Evolutionary conservation across 2,113 vertebrate genomes (phyloP).

Genomic region (Hypomesus transpacificus): DNA sequence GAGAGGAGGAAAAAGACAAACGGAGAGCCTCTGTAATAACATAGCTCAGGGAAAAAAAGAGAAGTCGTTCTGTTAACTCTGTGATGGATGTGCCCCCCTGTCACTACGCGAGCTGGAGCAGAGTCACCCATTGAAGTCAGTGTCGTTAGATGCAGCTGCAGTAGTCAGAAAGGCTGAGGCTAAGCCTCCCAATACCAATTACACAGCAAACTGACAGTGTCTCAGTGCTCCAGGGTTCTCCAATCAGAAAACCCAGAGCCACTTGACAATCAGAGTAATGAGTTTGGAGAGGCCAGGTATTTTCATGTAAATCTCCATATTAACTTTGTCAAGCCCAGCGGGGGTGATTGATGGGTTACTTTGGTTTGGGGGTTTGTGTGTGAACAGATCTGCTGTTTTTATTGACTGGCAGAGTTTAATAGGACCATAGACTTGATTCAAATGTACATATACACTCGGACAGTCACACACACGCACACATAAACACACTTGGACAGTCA

Average conservation of each 20-base stretch:
- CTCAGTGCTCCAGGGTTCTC: no score
- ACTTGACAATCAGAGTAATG: constrained; percentile 29
- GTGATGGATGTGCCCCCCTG: constrained; percentile 3
- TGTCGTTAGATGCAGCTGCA: constrained; percentile 3
- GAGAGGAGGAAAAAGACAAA: background rate
- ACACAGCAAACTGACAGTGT: constrained; percentile 37
- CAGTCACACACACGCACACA: background rate
- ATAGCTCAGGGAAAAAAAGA: constrained; percentile 14
- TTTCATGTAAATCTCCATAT: background rate
- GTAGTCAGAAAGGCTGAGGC: background rate
- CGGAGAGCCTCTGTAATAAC: constrained; percentile 11
- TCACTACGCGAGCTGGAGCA: constrained; percentile 6
- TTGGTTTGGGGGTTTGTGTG: no score
- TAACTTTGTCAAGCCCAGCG: constrained; percentile 9
- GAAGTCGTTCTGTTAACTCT: constrained; percentile 23
- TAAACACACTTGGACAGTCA: background rate
- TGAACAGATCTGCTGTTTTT: no score
- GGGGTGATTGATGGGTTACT: no score
- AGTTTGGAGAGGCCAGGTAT: no score
- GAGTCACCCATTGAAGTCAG: background rate
- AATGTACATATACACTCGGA: background rate
- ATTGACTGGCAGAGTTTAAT: no score
- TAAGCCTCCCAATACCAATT: constrained; percentile 43
- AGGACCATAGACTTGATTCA: background rate
- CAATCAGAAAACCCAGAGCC: constrained; percentile 3